Conservation (phyloP, 1,140 invertebrate genomes). For the Ganaspis sp. region DNA sequence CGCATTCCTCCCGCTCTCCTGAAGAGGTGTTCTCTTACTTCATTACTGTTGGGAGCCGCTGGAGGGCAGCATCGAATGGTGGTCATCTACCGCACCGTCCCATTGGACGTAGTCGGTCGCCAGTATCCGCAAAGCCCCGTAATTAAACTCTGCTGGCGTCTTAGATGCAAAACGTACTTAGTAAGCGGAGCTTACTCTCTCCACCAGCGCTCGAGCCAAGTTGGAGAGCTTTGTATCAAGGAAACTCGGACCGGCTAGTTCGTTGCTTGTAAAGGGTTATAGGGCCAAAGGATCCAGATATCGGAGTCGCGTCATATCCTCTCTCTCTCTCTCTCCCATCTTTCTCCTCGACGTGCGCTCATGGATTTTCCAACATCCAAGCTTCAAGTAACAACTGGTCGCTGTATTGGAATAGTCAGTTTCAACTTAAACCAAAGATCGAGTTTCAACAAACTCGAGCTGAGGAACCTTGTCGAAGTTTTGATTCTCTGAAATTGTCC, state of each 20-base stretch:
- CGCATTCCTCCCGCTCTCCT: neutral
- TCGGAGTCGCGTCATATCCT: constrained; percentile 4
- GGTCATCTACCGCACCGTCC: neutral
- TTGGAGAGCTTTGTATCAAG: constrained; percentile 36
- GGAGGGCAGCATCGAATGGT: constrained; percentile 12
- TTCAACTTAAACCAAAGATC: constrained; percentile 49
- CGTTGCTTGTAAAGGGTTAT: constrained; percentile 44
- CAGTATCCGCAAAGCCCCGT: constrained; percentile 37
- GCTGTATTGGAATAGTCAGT: constrained; percentile 34
- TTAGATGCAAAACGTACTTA: constrained; percentile 60
- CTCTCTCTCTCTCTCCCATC: neutral
- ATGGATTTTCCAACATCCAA: constrained; percentile 48
- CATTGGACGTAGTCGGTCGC: constrained; percentile 12
- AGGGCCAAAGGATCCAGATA: constrained; percentile 46
- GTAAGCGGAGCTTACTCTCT: constrained; percentile 54
- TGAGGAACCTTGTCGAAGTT: no score
- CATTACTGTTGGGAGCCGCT: neutral
- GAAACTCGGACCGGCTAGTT: constrained; percentile 42
- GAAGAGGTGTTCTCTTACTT: constrained; percentile 11
- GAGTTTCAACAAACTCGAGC: constrained; percentile 41
- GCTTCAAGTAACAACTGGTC: constrained; percentile 25
- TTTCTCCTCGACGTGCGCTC: constrained; percentile 40
- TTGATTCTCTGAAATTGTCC: no score
- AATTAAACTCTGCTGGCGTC: constrained; percentile 58
- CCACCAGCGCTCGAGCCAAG: no score